A percentile compares a stretch with the other conserved stretches of the same genome.
These are phyloP conservation scores for Drosophila neocordata DNA, from an alignment of 1,140 invertebrate species.

Conservation along the genomic window DNA sequence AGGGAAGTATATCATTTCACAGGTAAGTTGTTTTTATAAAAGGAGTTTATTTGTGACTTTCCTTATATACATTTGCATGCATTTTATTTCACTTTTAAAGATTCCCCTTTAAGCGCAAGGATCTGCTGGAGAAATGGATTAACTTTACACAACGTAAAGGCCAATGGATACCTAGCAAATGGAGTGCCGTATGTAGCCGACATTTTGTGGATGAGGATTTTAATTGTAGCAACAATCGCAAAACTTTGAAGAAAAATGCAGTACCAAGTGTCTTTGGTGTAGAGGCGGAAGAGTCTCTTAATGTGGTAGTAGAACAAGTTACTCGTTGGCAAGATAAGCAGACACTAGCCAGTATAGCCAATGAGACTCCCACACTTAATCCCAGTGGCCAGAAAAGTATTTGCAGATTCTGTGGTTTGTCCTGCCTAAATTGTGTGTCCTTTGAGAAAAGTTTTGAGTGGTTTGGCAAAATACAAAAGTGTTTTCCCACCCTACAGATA, in stretches of 20 bases:
- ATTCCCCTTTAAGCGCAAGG: conserved; percentile 72
- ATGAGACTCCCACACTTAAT: conserved; percentile 8
- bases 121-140: conserved; percentile 74
- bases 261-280: conserved; percentile 54
- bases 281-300: conserved; percentile 3
- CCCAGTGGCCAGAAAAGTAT: conserved; percentile 42
- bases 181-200: conserved; percentile 76
- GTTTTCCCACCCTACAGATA: conserved; percentile 77
- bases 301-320: conserved; percentile 46
- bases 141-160: conserved; percentile 64
- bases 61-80: too few species aligned
- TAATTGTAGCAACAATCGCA: conserved; percentile 64
- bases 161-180: conserved; percentile 75
- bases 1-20: conserved; percentile 77
- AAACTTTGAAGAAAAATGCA: conserved; percentile 71
- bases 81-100: conserved; percentile 20
- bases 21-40: conserved; percentile 41
- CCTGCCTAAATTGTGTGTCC: conserved; percentile 53
- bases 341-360: conserved; percentile 35
- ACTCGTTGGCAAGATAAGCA: conserved; percentile 21
- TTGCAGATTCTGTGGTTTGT: conserved; percentile 68
- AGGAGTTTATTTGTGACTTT: neutral
- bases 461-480: conserved; percentile 78
- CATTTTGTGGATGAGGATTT: conserved; percentile 73
- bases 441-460: conserved; percentile 74